These are phyloP conservation scores for Andrena trimmerana DNA, from an alignment of 2,888 invertebrate genomes.

Conservation along the genomic window DNA sequence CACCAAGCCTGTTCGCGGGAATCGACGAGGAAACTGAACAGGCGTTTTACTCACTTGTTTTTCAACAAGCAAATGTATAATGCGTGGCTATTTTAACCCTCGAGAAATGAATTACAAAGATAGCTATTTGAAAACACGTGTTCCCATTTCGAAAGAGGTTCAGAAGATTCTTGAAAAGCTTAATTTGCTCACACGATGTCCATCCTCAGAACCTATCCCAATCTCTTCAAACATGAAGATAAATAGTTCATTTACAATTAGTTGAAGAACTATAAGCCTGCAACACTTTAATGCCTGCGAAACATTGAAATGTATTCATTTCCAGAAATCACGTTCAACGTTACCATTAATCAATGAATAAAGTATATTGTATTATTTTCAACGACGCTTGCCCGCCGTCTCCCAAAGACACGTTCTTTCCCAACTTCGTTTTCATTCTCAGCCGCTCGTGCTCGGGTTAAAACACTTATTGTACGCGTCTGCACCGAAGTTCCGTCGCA, in stretches of 20 bases:
- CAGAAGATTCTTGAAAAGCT: too few relatives aligned
- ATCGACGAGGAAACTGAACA: background rate
- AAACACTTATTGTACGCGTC: conserved; percentile 16
- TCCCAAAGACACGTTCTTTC: background rate
- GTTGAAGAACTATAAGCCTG: too few relatives aligned
- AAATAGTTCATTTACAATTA: too few relatives aligned
- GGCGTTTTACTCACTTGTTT: too few relatives aligned
- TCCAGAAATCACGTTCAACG: background rate
- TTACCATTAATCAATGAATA: background rate
- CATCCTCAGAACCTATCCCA: too few relatives aligned
- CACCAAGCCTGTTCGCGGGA: background rate
- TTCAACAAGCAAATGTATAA: background rate
- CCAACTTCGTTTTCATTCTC: conserved; percentile 2
- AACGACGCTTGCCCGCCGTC: background rate
- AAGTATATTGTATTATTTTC: background rate
- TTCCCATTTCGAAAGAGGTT: background rate
- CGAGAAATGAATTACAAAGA: too few relatives aligned
- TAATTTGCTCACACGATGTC: too few relatives aligned
- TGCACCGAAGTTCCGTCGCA: background rate
- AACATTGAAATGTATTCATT: too few relatives aligned
- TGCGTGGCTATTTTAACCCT: background rate
- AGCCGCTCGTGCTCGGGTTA: background rate
- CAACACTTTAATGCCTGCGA: too few relatives aligned
- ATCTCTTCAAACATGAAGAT: too few relatives aligned
- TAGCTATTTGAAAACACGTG: too few relatives aligned